These are phyloP conservation scores for Monodelphis domestica DNA, from an alignment of 2,797 vertebrate genomes.

Conservation along the genomic window DNA sequence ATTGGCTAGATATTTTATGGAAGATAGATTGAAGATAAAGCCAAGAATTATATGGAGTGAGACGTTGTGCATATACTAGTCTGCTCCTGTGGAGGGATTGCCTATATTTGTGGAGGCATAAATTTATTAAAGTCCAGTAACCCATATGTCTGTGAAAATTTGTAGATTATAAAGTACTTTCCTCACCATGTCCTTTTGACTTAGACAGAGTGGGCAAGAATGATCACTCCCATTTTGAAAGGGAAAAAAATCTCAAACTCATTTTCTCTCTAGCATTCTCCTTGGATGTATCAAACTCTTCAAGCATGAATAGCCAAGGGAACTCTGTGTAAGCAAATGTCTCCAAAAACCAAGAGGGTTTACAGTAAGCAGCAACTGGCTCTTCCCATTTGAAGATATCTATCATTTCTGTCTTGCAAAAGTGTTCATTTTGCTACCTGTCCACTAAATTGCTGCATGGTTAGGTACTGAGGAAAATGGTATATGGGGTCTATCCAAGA, in stretches of 20 bases:
- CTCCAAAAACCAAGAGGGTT: neutral
- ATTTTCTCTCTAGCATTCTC: neutral
- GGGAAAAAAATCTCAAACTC: no score
- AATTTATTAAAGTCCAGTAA: neutral
- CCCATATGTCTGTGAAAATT: neutral
- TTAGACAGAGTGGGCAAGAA: neutral
- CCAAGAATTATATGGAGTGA: neutral
- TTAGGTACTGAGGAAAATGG: neutral
- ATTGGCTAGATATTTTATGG: neutral
- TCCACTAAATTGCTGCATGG: neutral
- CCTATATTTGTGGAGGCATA: neutral
- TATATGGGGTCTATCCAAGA: neutral
- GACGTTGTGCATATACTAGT: neutral
- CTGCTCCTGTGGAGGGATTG: neutral
- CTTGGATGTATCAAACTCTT: neutral
- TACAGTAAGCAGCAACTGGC: neutral
- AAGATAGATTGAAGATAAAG: neutral
- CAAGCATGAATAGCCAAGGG: neutral
- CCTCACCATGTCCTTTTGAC: neutral
- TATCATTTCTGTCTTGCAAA: neutral
- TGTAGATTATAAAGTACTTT: neutral
- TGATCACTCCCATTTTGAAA: neutral
- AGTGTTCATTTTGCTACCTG: neutral
- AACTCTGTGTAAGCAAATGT: neutral
- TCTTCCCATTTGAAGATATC: neutral